Evolutionary conservation across 2,797 vertebrate species (phyloP), one percentile per base, ranked within the genome.

Genomic region (Catharus ustulatus): DNA sequence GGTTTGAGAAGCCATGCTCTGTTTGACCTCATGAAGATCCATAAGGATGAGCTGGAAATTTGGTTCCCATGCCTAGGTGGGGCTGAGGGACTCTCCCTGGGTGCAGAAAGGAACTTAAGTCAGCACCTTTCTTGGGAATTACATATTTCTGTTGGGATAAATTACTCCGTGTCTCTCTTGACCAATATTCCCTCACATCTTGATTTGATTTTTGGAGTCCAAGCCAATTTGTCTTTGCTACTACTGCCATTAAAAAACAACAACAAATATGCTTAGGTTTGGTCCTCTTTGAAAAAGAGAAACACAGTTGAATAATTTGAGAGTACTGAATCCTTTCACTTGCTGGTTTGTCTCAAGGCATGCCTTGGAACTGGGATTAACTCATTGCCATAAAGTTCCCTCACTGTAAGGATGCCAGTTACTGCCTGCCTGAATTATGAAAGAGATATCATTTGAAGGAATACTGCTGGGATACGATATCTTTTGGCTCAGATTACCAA

Each of bases 401-500:
- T 82, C 21, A 2, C 54, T 62, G 43, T 59, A 46, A 91, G 75
- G 71, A 36, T 59, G 40, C 55, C 63, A 59, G 19, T 11, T 69
- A 15, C 75, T 87, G 68, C 46, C 51, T 43, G 16, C 36, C 36
- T 68, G 67, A 48, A 71, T 42, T 21, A 45, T 13, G 54, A 40
- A 24, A 78, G 43, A 62, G 36, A 11, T 1, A 52, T 26, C 15
- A 30, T 93, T 76, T 88, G 66, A 59, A 84, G 73, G 62, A 91
- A 42, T 36, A 13, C 71, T 81, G 63, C 76, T 84, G 76, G 63
- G 52, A 24, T 61, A 66, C n/a, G 30, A 9, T 32, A 64, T 26
- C 49, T 82, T 68, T 84, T 82, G 90, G 73, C 61, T 91, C 85
- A 62, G 79, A 80, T 91, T 88, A 57, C 40, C 59, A 90, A 94